phyloP scores from a whole-genome alignment of 2,113 vertebrate species.

The Triplophysa dalaica region DNA sequence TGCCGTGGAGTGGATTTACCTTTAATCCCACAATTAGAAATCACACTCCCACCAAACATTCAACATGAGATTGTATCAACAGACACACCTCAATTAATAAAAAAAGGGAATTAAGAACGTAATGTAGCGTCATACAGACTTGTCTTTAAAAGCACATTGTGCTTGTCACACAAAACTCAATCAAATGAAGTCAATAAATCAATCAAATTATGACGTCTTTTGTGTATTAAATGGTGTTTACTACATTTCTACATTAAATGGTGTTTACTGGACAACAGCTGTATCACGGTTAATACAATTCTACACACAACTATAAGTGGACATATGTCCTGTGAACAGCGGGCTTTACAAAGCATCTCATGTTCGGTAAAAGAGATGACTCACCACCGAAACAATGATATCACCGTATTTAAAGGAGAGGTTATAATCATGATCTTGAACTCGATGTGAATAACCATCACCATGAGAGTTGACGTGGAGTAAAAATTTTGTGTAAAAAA shows the following conservation, averaged over 20 bases:
- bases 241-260: no score
- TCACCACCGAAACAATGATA: constrained; percentile 63
- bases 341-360: constrained; percentile 33
- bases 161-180: no score
- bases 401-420: constrained; percentile 48
- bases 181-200: no score
- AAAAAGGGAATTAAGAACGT: not conserved
- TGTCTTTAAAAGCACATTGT: no score
- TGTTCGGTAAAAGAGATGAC: constrained; percentile 66
- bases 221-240: no score
- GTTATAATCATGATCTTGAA: not conserved
- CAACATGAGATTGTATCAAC: not conserved
- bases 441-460: not conserved
- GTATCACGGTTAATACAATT: constrained; percentile 5
- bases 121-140: no score
- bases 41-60: not conserved
- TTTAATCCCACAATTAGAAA: constrained; percentile 9
- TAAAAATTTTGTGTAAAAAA: not conserved
- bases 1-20: not conserved
- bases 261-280: not conserved
- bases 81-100: not conserved
- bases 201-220: no score
- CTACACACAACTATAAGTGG: constrained; percentile 21
- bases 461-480: no score
- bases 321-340: constrained; percentile 23